Conservation (phyloP, 1,140 invertebrate species). For the Aphaenogaster rudis region DNA sequence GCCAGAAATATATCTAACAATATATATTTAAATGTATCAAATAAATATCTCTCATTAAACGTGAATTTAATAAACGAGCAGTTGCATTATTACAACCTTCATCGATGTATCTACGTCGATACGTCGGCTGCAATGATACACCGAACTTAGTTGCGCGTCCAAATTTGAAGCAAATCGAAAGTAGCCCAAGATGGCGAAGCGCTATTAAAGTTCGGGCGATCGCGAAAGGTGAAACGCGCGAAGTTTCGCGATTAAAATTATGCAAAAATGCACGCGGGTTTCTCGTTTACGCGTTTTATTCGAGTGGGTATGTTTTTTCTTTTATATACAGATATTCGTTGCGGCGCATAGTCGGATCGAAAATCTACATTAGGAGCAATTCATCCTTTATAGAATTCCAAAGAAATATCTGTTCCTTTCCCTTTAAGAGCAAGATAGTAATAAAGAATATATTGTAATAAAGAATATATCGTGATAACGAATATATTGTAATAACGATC, state of each 20-base stretch:
- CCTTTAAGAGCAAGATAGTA: background rate
- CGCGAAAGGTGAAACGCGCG: background rate
- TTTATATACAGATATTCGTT: too few relatives aligned
- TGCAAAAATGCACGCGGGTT: background rate
- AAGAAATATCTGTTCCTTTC: background rate
- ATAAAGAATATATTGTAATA: too few relatives aligned
- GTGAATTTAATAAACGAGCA: background rate
- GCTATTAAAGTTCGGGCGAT: background rate
- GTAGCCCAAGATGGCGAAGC: background rate
- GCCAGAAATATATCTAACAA: background rate
- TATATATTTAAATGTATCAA: background rate
- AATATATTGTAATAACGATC: too few relatives aligned
- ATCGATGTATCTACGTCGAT: background rate
- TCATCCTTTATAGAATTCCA: too few relatives aligned
- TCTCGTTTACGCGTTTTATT: background rate
- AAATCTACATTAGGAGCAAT: too few relatives aligned
- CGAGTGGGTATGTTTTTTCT: too few relatives aligned
- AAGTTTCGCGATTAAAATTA: background rate
- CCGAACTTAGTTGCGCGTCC: background rate
- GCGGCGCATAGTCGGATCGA: too few relatives aligned
- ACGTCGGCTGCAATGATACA: background rate
- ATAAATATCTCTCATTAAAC: background rate
- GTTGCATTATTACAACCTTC: background rate
- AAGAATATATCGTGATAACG: too few relatives aligned
- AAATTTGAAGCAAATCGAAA: background rate